These are phyloP conservation scores for Drosophila burlai DNA, from an alignment of 1,140 invertebrate genomes.

Conservation along the genomic window DNA sequence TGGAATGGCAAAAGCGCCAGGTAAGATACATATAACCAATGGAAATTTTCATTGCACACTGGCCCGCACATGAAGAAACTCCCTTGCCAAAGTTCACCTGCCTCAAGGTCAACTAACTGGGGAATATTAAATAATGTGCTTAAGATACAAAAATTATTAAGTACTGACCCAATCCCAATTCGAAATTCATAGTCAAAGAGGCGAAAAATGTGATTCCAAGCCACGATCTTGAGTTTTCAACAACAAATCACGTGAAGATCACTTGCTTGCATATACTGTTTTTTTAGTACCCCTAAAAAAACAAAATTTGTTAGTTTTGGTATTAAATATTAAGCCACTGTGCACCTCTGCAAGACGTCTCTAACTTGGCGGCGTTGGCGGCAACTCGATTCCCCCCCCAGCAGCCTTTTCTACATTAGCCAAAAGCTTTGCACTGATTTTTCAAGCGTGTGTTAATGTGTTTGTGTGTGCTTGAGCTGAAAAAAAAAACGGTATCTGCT, in stretches of 20 bases:
- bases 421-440: slow-evolving; percentile 46
- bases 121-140: neutral
- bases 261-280: neutral
- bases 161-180: neutral
- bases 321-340: slow-evolving; percentile 5
- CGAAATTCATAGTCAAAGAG: too few species aligned
- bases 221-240: too few species aligned
- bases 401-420: slow-evolving; percentile 25
- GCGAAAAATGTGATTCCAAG: too few species aligned
- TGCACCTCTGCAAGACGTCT: neutral
- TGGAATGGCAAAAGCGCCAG: slow-evolving; percentile 34
- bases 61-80: neutral
- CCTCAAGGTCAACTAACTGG: slow-evolving; percentile 13
- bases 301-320: too few species aligned
- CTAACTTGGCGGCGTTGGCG: slow-evolving; percentile 27
- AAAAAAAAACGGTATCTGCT: slow-evolving; percentile 73
- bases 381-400: slow-evolving; percentile 26
- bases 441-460: slow-evolving; percentile 25
- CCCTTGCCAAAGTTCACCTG: slow-evolving; percentile 4
- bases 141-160: neutral
- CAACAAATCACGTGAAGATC: neutral
- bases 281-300: too few species aligned
- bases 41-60: slow-evolving; percentile 35
- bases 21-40: slow-evolving; percentile 32
- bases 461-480: slow-evolving; percentile 27